These are phyloP conservation scores for Dendrolimus houi DNA, from an alignment of 2,888 invertebrate genomes.

Conservation along the genomic window DNA sequence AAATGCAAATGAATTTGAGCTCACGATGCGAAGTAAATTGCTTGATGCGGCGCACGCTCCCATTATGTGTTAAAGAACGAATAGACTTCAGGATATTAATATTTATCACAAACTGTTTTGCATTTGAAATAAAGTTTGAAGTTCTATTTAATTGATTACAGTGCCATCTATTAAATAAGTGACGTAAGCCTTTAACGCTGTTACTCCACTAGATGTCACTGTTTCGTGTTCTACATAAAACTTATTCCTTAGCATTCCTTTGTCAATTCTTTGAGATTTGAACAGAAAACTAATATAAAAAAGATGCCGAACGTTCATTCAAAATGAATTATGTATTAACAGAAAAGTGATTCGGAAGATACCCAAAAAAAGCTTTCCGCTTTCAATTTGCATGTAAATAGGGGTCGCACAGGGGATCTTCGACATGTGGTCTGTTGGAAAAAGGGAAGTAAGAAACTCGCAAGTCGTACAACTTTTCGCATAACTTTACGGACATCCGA, in stretches of 20 bases:
- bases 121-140: slow-evolving; percentile 10
- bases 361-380: slow-evolving; percentile 32
- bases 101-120: slow-evolving; percentile 28
- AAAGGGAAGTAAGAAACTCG: slow-evolving; percentile 7
- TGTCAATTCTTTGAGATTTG: too few species aligned
- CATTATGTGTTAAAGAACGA: slow-evolving; percentile 26
- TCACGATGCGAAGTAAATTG: slow-evolving; percentile 36
- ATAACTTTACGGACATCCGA: slow-evolving; percentile 34
- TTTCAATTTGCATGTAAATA: slow-evolving; percentile 58
- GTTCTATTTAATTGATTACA: slow-evolving; percentile 7
- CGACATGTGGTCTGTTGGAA: slow-evolving; percentile 40
- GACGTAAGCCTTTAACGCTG: slow-evolving; percentile 7
- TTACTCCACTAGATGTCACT: slow-evolving; percentile 23
- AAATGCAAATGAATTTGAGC: slow-evolving; percentile 41
- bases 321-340: slow-evolving; percentile 36
- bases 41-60: slow-evolving; percentile 26
- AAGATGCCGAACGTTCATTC: slow-evolving; percentile 21
- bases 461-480: slow-evolving; percentile 40
- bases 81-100: slow-evolving; percentile 27
- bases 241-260: too few species aligned
- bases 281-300: slow-evolving; percentile 22
- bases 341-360: not conserved
- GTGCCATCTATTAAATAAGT: slow-evolving; percentile 23
- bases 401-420: slow-evolving; percentile 13
- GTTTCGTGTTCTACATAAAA: not conserved